Evolutionary conservation across 2,888 invertebrate genomes (phyloP).

Genomic region (Rugalucina vietnamica): DNA sequence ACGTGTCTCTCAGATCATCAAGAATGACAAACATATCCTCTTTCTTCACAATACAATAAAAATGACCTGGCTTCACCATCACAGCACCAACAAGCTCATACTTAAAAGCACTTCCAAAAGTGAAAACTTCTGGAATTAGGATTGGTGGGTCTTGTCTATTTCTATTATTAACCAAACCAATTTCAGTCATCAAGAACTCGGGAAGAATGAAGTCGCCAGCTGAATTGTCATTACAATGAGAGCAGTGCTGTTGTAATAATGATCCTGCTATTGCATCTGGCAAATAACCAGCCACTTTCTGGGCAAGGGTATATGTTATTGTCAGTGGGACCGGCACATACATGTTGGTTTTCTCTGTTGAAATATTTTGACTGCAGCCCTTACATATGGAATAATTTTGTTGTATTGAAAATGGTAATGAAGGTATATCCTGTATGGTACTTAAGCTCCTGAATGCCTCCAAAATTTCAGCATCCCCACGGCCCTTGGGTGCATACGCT

Average conservation of each 20-base stretch:
- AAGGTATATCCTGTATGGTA: background rate
- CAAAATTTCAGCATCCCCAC: background rate
- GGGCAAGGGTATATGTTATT: background rate
- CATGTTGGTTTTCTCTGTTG: background rate
- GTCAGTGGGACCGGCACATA: background rate
- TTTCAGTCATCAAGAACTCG: background rate
- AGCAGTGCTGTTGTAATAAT: background rate
- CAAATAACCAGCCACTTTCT: background rate
- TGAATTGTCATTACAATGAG: background rate
- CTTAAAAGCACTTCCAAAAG: background rate
- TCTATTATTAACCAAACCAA: background rate
- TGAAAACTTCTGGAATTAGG: background rate
- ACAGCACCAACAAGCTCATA: background rate
- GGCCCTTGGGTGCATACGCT: background rate
- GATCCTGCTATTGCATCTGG: background rate
- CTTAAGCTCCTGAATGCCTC: background rate
- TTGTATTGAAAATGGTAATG: background rate
- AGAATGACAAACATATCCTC: background rate
- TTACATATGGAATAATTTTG: background rate
- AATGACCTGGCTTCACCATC: background rate
- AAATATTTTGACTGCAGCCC: too few relatives aligned
- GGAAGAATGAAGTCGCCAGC: background rate
- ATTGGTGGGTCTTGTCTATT: background rate
- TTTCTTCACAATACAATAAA: background rate
- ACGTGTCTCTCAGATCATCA: background rate